These are phyloP conservation scores for Halcyon smyrnensis DNA, from an alignment of 2,797 vertebrate genomes.

Conservation along the genomic window DNA sequence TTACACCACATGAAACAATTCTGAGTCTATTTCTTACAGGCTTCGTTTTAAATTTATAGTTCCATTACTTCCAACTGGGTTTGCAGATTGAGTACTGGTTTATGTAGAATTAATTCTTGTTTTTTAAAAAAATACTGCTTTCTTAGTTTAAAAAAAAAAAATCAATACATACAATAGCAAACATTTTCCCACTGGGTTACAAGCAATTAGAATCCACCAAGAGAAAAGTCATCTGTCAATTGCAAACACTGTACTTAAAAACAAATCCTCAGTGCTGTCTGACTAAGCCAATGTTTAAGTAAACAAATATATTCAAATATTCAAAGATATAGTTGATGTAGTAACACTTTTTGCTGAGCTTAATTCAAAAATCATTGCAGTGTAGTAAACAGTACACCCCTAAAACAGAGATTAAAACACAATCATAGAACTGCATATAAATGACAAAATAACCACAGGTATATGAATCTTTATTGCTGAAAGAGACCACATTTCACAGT, in stretches of 20 bases:
- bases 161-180: not conserved
- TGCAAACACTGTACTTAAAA: conserved; percentile 32
- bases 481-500: conserved; percentile 19
- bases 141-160: not conserved
- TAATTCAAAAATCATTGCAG: conserved; percentile 66
- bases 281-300: conserved; percentile 59
- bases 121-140: conserved; percentile 4
- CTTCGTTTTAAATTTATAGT: conserved; percentile 6
- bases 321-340: conserved; percentile 60
- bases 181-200: conserved; percentile 8
- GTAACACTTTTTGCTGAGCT: conserved; percentile 59
- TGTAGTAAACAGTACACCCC: conserved; percentile 46
- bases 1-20: not conserved
- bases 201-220: conserved; percentile 51
- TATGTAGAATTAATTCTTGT: conserved; percentile 29
- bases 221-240: conserved; percentile 52
- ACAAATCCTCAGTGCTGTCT: conserved; percentile 37
- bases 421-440: conserved; percentile 64
- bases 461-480: conserved; percentile 40
- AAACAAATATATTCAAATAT: conserved; percentile 75
- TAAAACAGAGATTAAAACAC: conserved; percentile 63
- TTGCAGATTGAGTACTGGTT: conserved; percentile 12
- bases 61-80: conserved; percentile 6
- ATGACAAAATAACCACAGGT: conserved; percentile 68
- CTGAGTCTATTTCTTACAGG: not conserved